Evolutionary conservation across 2,888 invertebrate genomes (phyloP).

Genomic region (Lasioglossum morio): DNA sequence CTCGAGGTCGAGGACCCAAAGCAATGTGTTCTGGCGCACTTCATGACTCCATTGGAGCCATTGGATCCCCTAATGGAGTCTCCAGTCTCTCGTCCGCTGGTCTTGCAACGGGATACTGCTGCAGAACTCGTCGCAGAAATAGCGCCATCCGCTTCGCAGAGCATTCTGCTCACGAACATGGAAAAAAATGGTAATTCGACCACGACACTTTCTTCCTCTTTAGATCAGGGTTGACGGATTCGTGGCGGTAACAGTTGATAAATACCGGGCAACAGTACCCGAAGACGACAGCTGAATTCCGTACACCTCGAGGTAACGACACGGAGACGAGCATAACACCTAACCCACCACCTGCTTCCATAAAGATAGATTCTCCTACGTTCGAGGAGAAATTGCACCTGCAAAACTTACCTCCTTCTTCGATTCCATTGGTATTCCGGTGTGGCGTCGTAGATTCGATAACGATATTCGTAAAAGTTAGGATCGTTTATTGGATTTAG

Average conservation of each 20-base stretch:
- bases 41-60: conserved; percentile 95
- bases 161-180: conserved; percentile 96
- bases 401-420: not conserved
- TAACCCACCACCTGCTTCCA: not conserved
- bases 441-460: not conserved
- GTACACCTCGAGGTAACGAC: not conserved
- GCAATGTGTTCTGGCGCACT: conserved; percentile 93
- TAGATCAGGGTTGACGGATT: not conserved
- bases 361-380: not conserved
- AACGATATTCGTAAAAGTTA: not conserved
- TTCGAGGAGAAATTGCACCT: not conserved
- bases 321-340: not conserved
- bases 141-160: conserved; percentile 86
- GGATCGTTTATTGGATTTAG: not conserved
- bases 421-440: not conserved
- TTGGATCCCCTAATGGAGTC: conserved; percentile 94
- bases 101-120: conserved; percentile 92
- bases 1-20: conserved; percentile 95
- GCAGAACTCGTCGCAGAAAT: conserved; percentile 92
- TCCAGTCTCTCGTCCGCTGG: conserved; percentile 91
- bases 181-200: conserved; percentile 89
- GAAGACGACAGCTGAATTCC: not conserved
- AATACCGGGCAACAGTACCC: not conserved
- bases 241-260: not conserved
- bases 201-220: conserved; percentile 38